Evolutionary conservation across 2,113 vertebrate genomes (phyloP).

Genomic region (Thalassarche chlororhynchos): DNA sequence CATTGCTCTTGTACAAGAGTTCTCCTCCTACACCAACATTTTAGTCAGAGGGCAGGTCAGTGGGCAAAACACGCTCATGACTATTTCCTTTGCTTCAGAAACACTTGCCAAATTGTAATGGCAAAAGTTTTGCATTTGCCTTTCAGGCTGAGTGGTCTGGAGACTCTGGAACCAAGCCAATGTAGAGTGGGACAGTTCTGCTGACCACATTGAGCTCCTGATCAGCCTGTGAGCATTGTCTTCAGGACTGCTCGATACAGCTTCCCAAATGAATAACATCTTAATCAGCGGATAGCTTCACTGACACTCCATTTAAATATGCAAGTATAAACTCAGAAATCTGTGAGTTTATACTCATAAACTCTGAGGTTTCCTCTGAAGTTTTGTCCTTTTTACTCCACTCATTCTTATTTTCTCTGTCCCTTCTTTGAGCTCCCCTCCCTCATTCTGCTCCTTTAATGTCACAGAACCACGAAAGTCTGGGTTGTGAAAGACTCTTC

Average conservation of each 20-base stretch:
- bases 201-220: neutral
- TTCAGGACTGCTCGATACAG: neutral
- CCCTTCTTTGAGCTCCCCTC: neutral
- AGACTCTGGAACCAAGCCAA: neutral
- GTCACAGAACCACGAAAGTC: neutral
- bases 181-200: neutral
- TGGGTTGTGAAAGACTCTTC: neutral
- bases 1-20: neutral
- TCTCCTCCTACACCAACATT: conserved; percentile 31
- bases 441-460: neutral
- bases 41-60: conserved; percentile 51
- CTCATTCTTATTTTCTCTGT: neutral
- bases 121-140: neutral
- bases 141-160: neutral
- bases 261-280: neutral
- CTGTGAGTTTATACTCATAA: neutral
- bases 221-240: neutral
- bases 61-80: neutral
- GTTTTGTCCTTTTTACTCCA: neutral
- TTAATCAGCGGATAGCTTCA: neutral
- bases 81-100: conserved; percentile 29
- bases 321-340: neutral
- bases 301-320: neutral
- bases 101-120: neutral
- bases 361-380: neutral